These are phyloP conservation scores for Hofmannophila pseudospretella DNA, from an alignment of 2,888 invertebrate genomes.

Conservation along the genomic window DNA sequence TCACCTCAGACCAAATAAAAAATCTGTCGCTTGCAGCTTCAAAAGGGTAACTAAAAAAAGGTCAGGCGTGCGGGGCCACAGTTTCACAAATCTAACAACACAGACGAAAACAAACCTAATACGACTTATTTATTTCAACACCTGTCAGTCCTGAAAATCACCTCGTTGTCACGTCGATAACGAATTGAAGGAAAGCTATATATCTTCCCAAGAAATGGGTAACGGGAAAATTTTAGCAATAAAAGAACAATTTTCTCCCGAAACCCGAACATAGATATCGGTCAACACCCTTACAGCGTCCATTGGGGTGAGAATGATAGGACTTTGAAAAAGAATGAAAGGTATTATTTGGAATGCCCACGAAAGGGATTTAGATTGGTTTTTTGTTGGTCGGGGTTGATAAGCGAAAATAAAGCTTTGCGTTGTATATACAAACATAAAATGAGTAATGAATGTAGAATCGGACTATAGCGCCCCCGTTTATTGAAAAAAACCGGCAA, in stretches of 20 bases:
- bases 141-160: neutral
- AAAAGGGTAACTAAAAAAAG: too few species aligned
- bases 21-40: too few species aligned
- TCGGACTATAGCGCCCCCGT: too few species aligned
- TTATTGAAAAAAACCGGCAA: too few species aligned
- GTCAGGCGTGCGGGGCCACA: too few species aligned
- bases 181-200: neutral
- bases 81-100: too few species aligned
- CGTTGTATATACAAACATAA: too few species aligned
- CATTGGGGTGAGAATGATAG: constrained; percentile 4
- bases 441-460: too few species aligned
- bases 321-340: constrained; percentile 2
- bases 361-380: neutral
- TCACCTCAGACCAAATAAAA: too few species aligned
- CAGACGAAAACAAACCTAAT: too few species aligned
- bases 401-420: too few species aligned
- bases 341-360: constrained; percentile 2
- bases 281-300: neutral
- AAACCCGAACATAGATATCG: neutral
- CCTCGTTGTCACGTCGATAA: neutral
- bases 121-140: too few species aligned
- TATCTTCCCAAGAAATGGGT: constrained; percentile 1
- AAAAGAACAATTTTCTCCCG: constrained; percentile 4
- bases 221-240: constrained; percentile 5
- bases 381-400: neutral